phyloP scores from a whole-genome alignment of 1,140 invertebrate species.

The Euwallacea fornicatus region DNA sequence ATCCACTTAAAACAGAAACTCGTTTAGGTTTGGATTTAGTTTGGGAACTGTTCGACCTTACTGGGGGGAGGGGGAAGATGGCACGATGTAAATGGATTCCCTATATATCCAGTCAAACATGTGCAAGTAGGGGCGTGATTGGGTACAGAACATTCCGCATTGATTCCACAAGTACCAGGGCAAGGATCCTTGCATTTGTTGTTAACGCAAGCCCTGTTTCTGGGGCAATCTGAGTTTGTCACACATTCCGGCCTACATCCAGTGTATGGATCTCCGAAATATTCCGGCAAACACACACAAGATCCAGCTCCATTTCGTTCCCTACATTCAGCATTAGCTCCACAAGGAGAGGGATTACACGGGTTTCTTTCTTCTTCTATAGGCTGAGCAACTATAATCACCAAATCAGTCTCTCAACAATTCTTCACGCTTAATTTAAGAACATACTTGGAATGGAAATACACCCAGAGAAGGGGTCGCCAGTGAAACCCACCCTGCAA shows the following conservation, averaged over 20 bases:
- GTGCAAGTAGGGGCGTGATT: slow-evolving; percentile 77
- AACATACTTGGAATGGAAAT: slow-evolving; percentile 54
- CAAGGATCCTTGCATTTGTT: slow-evolving; percentile 75
- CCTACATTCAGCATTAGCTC: slow-evolving; percentile 75
- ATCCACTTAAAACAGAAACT: slow-evolving; percentile 41
- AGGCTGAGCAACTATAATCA: slow-evolving; percentile 45
- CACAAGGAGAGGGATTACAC: slow-evolving; percentile 76
- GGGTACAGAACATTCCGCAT: slow-evolving; percentile 71
- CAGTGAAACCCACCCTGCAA: slow-evolving; percentile 62
- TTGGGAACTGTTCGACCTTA: slow-evolving; percentile 30
- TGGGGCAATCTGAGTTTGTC: slow-evolving; percentile 69
- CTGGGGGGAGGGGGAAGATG: slow-evolving; percentile 48
- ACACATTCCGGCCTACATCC: slow-evolving; percentile 73
- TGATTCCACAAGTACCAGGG: slow-evolving; percentile 70
- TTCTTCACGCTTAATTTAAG: not conserved
- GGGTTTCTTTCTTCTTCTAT: slow-evolving; percentile 55
- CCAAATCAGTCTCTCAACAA: not conserved
- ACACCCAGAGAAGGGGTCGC: slow-evolving; percentile 64
- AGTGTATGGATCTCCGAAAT: slow-evolving; percentile 73
- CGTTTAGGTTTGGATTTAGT: slow-evolving; percentile 3
- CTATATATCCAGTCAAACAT: slow-evolving; percentile 69
- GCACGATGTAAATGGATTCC: slow-evolving; percentile 71
- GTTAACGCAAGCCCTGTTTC: slow-evolving; percentile 66
- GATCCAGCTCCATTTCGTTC: slow-evolving; percentile 76
- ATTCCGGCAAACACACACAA: slow-evolving; percentile 72